phyloP scores from a whole-genome alignment of 1,140 invertebrate genomes.

The Formica selysi region DNA sequence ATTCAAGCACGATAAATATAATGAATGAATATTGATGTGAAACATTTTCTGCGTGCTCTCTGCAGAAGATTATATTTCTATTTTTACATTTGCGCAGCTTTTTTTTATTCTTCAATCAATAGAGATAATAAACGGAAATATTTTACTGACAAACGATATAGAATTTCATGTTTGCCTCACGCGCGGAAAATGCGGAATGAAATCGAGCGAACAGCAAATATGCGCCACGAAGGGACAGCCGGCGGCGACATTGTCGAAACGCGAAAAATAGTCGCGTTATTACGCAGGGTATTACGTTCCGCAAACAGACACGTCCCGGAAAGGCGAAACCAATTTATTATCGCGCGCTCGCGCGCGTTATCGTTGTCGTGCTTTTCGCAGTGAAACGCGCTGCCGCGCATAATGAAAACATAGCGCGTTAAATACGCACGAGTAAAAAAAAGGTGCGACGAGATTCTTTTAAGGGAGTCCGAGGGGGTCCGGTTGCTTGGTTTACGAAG shows the following conservation, averaged over 20 bases:
- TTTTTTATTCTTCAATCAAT: not conserved
- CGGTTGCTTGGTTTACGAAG: not conserved
- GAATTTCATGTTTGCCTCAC: conserved; percentile 31
- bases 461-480: not conserved
- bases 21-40: not conserved
- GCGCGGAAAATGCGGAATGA: conserved; percentile 18
- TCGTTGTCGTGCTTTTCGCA: conserved; percentile 40
- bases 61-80: not conserved
- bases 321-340: conserved; percentile 54
- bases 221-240: not conserved
- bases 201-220: not conserved
- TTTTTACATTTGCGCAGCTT: not conserved
- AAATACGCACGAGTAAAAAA: not conserved
- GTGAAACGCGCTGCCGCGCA: conserved; percentile 18
- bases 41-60: not conserved
- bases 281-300: conserved; percentile 38
- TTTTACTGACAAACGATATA: conserved; percentile 24
- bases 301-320: conserved; percentile 38
- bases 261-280: conserved; percentile 45
- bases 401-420: conserved; percentile 48
- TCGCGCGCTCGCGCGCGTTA: conserved; percentile 36
- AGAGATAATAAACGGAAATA: not conserved
- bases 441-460: conserved; percentile 12
- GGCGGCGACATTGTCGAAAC: conserved; percentile 42
- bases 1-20: not conserved